Base-by-base conservation (phyloP, 2,797 vertebrate genomes). In the Helarctos malayanus region DNA sequence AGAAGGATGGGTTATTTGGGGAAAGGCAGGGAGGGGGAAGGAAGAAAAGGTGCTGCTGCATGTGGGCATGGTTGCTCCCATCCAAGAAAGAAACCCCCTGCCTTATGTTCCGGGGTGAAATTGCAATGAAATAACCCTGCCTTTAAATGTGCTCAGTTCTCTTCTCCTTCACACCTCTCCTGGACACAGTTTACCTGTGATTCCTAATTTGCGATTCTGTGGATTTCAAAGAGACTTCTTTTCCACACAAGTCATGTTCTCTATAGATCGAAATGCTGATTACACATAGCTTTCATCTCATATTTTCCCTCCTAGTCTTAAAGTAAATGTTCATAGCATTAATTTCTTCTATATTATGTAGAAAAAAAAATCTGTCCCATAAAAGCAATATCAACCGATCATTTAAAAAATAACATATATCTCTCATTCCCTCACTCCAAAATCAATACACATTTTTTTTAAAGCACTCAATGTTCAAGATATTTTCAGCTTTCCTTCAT, bases 401-500 rank as follows among this genome's bases (percentile, higher is more conserved):
- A 82, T 52, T 93, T 79, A 19, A 75, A 96, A 95, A 83, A 89
- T 69, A 89, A 59, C 78, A 76, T 63, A 29, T 25, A 32, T 63
- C 57, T 86, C 65, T 95, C n/a, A 71, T 56, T 91, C 83, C 38
- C 73, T 96, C 68, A 32, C 52, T 93, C 73, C 54, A 73, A 95
- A 91, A 88, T 87, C 93, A 95, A 59, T 87, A 96, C 27, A 47
- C 54, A 61, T 21, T 96, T 85, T 19, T 49, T 89, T 61, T n/a
- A 84, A 97, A 45, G n/a, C 35, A n/a, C 83, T 95, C n/a, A 27
- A 35, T 16, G 3, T 97, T 97, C 35, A 12, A 81, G 82, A 65
- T 92, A 95, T 71, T 96, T 52, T 61, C 89, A 96, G 89, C 35
- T 75, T 91, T 88, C 69, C 32, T 35, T 93, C 25, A 90, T 90